phyloP scores from a whole-genome alignment of 2,113 vertebrate genomes.

The Dascyllus trimaculatus region DNA sequence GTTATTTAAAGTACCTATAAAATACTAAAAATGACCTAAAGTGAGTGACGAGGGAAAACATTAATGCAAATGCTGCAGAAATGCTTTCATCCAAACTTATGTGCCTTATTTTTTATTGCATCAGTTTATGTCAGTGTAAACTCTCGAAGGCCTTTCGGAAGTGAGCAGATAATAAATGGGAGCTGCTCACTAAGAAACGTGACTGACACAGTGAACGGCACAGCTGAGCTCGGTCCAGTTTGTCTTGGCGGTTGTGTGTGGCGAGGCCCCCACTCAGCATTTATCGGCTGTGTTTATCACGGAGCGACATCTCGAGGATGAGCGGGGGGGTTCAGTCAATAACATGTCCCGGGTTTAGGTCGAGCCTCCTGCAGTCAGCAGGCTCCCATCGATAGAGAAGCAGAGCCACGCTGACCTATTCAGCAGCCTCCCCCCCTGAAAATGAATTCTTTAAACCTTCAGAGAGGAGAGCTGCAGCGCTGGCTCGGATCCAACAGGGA shows the following conservation, averaged over 20 bases:
- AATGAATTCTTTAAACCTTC: slow-evolving; percentile 53
- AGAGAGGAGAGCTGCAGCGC: slow-evolving; percentile 49
- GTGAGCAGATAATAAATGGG: neutral
- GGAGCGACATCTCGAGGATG: slow-evolving; percentile 11
- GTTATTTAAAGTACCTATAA: too few species aligned
- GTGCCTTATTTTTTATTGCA: too few species aligned
- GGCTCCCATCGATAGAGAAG: slow-evolving; percentile 33
- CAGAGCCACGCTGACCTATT: slow-evolving; percentile 45
- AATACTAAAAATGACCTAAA: too few species aligned
- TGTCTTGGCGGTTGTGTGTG: neutral
- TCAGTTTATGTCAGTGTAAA: too few species aligned
- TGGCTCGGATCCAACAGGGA: slow-evolving; percentile 21
- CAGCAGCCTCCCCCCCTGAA: slow-evolving; percentile 45
- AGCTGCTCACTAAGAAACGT: neutral
- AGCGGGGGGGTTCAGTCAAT: slow-evolving; percentile 33
- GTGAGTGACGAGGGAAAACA: too few species aligned
- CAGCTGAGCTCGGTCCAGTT: neutral
- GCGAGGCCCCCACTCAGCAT: slow-evolving; percentile 20
- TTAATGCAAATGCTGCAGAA: too few species aligned
- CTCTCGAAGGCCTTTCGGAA: too few species aligned
- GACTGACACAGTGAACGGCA: too few species aligned
- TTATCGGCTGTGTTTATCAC: slow-evolving; percentile 10
- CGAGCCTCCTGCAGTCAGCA: slow-evolving; percentile 41
- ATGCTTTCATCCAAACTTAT: too few species aligned
- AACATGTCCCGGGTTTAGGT: slow-evolving; percentile 25